Base-by-base conservation (phyloP, 2,888 invertebrate species). In the Aquatica leii region DNA sequence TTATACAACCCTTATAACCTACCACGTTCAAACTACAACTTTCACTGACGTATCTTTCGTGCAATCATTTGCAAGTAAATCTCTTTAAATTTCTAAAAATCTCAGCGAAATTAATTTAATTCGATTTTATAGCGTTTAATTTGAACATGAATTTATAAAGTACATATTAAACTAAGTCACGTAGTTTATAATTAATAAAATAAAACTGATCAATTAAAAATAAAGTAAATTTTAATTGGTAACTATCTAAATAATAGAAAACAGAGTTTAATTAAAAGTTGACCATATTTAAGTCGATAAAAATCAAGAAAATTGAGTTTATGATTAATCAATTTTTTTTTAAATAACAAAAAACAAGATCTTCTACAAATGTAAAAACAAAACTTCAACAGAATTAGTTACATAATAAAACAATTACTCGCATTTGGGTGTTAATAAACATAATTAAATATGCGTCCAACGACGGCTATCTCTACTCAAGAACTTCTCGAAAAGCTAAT, bases 261-360 rank as follows among this genome's bases (percentile, higher is more conserved):
- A 43, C 41, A 43, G 41, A 8, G n/a, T 43, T 43, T 14, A 43
- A 14, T 43, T 14, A 43, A 43, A 43, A 14, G n/a, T 43, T 9
- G 41, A 14, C 41, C 41, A 17, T 43, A 12, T 43, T 17, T 43
- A 43, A 43, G 21, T 31, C 24, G 24, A 20, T 15, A 31, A 5
- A 24, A 24, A 49, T 14, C 24, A 50, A 50, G 14, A 50, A 31
- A 50, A 50, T 50, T 31, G 50, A 50, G 31, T 50, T 50, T 11
- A 31, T 50, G 31, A 50, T 50, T 50, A 50, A 20, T 50, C 31
- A 14, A 2, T 14, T 17, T 14, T 17, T 43, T 14, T 14, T n/a
- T n/a, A n/a, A n/a, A n/a, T n/a, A n/a, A n/a, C n/a, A n/a, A n/a
- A n/a, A n/a, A n/a, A n/a, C n/a, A n/a, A n/a, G n/a, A n/a, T n/a